Base-by-base conservation (phyloP, 2,797 vertebrate species). In the Helicolenus hilgendorfi region DNA sequence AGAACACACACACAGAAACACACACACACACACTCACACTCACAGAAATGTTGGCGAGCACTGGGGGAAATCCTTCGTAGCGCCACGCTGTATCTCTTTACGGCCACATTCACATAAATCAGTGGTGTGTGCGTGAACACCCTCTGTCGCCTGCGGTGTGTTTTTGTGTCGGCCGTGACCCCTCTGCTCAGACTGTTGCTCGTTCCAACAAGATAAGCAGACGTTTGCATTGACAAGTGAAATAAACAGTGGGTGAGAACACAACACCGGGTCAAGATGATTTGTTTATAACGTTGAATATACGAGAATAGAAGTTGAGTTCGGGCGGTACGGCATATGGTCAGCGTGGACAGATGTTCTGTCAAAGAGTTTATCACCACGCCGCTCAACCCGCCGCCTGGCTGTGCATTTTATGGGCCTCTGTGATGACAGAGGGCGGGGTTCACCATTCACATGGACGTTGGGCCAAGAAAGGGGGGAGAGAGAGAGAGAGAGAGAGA, bases 291-390 rank as follows among this genome's bases (percentile, higher is more conserved):
- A 59, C 2, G 24, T 13, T 76, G 45, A 74, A 63, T 73, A n/a
- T 69, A 56, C 70, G 24, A 71, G 71, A 70, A 49, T n/a, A 62
- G 15, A 69, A 67, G 82, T 60, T 58, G 3, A 70, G 75, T 72
- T 77, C 68, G 67, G 41, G 56, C 45, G 26, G 62, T 15, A 15
- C 29, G 33, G 35, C 86, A 86, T 70, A 56, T 49, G 81, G 88
- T 79, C 79, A 60, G 59, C 2, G 4, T 79, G 86, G 88, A 75
- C 94, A 94, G 93, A 94, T 93, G 92, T 84, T 86, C 73, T 63
- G 84, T 94, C 81, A 92, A 92, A 85, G 89, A 13, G 41, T 94
- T 96, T 92, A 95, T 93, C 49, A 26, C 62, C 86, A 79, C 2
- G 27, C 5, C n/a, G 77, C 49, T 31, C 65, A 79, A 11, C 68